These are phyloP conservation scores for Poeciliopsis turneri DNA, from an alignment of 2,797 vertebrate species.

Conservation along the genomic window DNA sequence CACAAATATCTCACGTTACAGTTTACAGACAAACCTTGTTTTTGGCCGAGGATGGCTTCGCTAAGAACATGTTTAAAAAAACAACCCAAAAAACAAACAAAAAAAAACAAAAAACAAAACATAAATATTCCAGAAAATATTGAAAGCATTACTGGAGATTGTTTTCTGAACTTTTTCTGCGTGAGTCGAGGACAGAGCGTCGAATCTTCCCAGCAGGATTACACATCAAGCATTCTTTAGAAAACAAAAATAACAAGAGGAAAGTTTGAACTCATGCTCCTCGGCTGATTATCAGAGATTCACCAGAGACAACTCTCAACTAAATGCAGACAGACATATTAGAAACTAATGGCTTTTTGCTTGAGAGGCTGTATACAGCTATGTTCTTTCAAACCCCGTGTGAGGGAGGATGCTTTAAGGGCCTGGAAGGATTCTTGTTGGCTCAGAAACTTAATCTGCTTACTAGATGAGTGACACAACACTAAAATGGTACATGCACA, in stretches of 20 bases:
- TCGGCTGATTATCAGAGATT: slow-evolving; percentile 3
- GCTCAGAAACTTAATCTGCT: not conserved
- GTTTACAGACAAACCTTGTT: slow-evolving; percentile 65
- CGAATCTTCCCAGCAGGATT: slow-evolving; percentile 26
- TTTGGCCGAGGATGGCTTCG: slow-evolving; percentile 48
- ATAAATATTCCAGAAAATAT: slow-evolving; percentile 44
- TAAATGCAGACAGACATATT: slow-evolving; percentile 1
- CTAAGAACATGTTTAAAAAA: slow-evolving; percentile 19
- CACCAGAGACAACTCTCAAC: not conserved
- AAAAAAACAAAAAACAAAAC: slow-evolving; percentile 17
- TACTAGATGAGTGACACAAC: not conserved
- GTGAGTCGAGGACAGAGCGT: slow-evolving; percentile 34
- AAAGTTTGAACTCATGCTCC: slow-evolving; percentile 27
- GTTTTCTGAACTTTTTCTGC: slow-evolving; percentile 24
- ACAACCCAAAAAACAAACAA: slow-evolving; percentile 21
- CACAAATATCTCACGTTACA: slow-evolving; percentile 69
- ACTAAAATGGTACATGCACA: not conserved
- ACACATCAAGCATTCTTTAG: slow-evolving; percentile 27
- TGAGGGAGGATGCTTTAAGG: not conserved
- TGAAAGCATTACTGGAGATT: slow-evolving; percentile 38
- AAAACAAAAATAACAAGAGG: slow-evolving; percentile 29
- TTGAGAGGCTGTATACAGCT: not conserved
- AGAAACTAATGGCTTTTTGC: not conserved
- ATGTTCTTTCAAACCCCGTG: not conserved
- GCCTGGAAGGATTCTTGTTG: slow-evolving; percentile 1